A percentile compares a stretch with the other conserved stretches of the same genome.
Conservation (phyloP, 2,797 vertebrate genomes). For the Merluccius polli region DNA sequence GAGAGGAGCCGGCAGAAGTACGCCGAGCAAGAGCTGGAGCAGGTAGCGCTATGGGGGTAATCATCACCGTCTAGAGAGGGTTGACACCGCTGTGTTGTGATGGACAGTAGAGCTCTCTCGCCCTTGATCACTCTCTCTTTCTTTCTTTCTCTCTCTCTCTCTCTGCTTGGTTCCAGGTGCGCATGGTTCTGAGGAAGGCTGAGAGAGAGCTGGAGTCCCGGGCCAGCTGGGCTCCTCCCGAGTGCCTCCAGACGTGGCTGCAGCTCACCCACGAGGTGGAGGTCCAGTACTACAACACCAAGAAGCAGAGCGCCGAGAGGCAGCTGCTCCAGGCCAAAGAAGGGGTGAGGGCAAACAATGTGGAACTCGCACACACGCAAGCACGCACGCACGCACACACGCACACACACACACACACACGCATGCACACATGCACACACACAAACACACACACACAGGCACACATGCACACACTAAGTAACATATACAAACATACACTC, state of each 20-base stretch:
- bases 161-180: conserved; percentile 72
- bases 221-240: conserved; percentile 56
- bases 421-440: neutral
- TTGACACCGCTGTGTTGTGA: neutral
- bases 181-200: conserved; percentile 87
- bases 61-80: neutral
- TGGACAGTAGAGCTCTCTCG: neutral
- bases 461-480: neutral
- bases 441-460: neutral
- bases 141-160: neutral
- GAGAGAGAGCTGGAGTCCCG: conserved; percentile 87
- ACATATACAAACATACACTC: no score
- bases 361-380: neutral
- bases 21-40: conserved; percentile 91
- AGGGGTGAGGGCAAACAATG: conserved; percentile 74
- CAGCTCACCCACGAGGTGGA: conserved; percentile 55
- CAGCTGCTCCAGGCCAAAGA: conserved; percentile 80
- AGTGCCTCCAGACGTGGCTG: conserved; percentile 48
- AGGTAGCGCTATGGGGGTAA: conserved; percentile 63
- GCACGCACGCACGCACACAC: neutral
- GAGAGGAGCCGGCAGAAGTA: conserved; percentile 87
- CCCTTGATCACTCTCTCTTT: no score
- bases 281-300: conserved; percentile 91
- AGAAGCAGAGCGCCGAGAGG: conserved; percentile 87
- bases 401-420: neutral